A percentile compares a stretch with the other conserved stretches of the same genome.
Evolutionary conservation across 2,797 vertebrate genomes (phyloP).

Genomic region (Diglossa cyanea): DNA sequence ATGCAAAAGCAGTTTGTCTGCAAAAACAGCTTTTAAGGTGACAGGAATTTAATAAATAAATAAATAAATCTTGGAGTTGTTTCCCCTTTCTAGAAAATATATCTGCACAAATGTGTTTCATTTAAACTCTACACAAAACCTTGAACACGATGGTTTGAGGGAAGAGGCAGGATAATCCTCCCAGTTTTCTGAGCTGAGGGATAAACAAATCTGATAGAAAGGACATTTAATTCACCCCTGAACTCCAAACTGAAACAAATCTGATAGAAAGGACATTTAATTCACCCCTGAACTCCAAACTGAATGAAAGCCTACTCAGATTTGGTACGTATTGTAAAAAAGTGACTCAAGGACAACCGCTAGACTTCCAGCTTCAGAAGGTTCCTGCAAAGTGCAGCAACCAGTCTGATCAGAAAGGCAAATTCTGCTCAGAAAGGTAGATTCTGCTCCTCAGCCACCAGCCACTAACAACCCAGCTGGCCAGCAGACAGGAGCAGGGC

Average conservation of each 20-base stretch:
- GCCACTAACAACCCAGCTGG: not conserved
- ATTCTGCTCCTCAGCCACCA: not conserved
- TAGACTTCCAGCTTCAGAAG: not conserved
- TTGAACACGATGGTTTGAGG: not conserved
- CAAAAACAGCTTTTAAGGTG: not conserved
- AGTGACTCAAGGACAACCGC: not conserved
- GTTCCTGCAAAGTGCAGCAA: rapidly evolving
- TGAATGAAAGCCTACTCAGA: not conserved
- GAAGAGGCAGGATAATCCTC: not conserved
- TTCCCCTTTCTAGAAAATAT: not conserved
- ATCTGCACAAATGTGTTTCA: not conserved
- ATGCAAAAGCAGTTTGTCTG: not conserved
- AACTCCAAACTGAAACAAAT: not conserved
- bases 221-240: not conserved
- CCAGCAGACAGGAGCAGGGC: not conserved
- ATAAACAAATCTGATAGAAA: not conserved
- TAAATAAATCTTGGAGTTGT: not conserved
- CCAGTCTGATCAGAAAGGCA: not conserved
- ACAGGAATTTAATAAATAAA: not conserved
- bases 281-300: not conserved
- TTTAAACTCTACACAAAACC: not conserved
- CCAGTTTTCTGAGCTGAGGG: not conserved
- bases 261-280: not conserved
- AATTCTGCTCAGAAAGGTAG: not conserved
- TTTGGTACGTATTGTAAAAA: not conserved